phyloP scores from a whole-genome alignment of 64 coral and sea anemone species.

The Montipora sp. region DNA sequence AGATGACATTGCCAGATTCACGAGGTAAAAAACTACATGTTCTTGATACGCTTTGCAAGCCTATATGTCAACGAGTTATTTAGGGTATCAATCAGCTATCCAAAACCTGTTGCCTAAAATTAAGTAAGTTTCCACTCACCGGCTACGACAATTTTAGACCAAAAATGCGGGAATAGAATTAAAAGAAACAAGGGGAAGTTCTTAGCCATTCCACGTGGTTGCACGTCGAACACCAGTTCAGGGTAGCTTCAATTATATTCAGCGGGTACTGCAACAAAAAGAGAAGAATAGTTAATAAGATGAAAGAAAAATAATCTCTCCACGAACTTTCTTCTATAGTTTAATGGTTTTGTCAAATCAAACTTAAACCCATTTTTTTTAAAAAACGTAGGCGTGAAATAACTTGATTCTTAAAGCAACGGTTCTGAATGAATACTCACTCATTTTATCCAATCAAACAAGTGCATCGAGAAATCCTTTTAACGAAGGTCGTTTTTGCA shows the following conservation, averaged over 20 bases:
- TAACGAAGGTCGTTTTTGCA: no score
- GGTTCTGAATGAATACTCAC: background rate
- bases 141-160: background rate
- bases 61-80: background rate
- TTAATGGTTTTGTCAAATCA: background rate
- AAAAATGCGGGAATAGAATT: background rate
- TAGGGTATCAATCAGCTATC: background rate
- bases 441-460: background rate
- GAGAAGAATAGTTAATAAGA: background rate
- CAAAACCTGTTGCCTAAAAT: background rate
- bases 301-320: background rate
- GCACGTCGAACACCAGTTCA: background rate
- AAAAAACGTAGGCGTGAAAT: no score
- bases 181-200: background rate
- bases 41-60: no score
- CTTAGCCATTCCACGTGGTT: conserved; percentile 35
- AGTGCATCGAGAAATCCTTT: background rate
- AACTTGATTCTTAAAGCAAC: no score
- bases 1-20: no score
- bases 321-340: background rate
- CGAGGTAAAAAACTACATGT: no score
- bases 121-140: background rate
- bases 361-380: no score
- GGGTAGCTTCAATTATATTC: background rate
- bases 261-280: conserved; percentile 15